Base-by-base conservation (phyloP, 2,113 vertebrate species). In the Origma solitaria region DNA sequence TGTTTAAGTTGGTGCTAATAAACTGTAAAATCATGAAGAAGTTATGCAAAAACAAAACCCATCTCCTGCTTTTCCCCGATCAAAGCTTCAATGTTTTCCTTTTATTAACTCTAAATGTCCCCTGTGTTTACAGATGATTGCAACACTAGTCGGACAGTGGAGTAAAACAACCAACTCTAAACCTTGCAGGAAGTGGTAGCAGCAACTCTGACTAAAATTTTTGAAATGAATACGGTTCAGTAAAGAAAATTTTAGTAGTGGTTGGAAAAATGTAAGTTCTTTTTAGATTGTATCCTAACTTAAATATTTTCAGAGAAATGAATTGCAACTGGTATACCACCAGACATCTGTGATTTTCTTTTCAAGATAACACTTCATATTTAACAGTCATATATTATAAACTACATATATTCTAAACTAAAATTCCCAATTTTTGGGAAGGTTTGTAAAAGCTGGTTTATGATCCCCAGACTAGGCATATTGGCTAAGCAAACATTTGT, bases 1-100 rank as follows among this genome's bases (percentile, higher is more conserved):
- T 90, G 71, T 85, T 95, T 95, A 92, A 88, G 37, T 69, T 82
- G 71, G 47, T 20, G 24, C 78, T 91, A 88, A 95, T 92, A 96
- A 93, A 96, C 64, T 87, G 53, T 78, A 94, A 92, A 93, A 68
- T 92, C 69, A 51, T 7, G 66, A 77, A 79, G 50, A 70, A 90
- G 71, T 92, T 82, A 95, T 66, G 73, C 0, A 61, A 81, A 92
- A 89, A 2, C 61, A 87, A 89, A 94, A 6, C 16, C 42, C 51
- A 40, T n/a, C 72, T 86, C 69, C 75, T 64, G 51, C 47, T 51
- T 82, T 82, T 88, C 25, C 37, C 54, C 31, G 82, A 97, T 97
- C 92, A 97, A 96, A 95, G 93, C 76, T 57, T 40, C 76, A 66
- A 7, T 20, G 6, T 83, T 90, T 95, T 92, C 49, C 75, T 91